These are phyloP conservation scores for Nansenia antarctica DNA, from an alignment of 2,113 vertebrate species.

Conservation along the genomic window DNA sequence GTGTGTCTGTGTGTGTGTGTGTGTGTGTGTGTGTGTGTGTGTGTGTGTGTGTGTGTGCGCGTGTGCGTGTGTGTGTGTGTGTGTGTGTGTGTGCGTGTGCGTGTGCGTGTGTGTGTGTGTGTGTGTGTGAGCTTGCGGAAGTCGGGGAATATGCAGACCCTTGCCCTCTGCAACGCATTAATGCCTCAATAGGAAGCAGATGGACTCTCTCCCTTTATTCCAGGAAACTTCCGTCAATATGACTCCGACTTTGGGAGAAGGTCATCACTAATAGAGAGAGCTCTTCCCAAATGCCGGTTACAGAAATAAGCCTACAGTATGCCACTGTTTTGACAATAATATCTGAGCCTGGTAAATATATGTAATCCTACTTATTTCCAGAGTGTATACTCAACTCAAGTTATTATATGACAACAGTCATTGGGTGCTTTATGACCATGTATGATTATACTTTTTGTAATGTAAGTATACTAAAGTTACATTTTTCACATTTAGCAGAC, in stretches of 20 bases:
- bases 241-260: too few relatives aligned
- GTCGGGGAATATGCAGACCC: neutral
- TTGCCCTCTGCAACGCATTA: constrained; percentile 36
- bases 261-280: neutral
- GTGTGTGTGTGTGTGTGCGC: neutral
- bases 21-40: neutral
- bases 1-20: neutral
- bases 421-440: too few relatives aligned
- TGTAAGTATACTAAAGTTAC: too few relatives aligned
- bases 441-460: too few relatives aligned
- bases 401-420: neutral
- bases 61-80: neutral
- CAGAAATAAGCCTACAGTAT: neutral
- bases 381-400: neutral
- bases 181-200: constrained; percentile 47
- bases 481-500: too few relatives aligned
- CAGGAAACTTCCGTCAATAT: constrained; percentile 20
- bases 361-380: neutral
- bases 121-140: neutral
- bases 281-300: neutral
- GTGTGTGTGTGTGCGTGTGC: neutral
- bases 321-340: too few relatives aligned
- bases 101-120: neutral
- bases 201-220: constrained; percentile 28
- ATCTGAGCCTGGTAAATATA: neutral